Conservation (phyloP, 2,888 invertebrate genomes). For the Perdita meconis region DNA sequence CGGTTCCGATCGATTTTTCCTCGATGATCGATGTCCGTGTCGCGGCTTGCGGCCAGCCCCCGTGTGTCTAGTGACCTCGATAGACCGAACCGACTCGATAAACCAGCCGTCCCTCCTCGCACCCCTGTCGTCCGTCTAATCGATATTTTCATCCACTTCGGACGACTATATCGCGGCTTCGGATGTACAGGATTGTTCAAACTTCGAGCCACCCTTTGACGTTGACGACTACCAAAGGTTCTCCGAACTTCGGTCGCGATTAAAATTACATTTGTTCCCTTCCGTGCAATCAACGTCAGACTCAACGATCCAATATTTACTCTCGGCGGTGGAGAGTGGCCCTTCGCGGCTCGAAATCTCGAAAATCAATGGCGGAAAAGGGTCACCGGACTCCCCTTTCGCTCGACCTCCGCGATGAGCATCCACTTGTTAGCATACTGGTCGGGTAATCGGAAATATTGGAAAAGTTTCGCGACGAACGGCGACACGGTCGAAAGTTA, state of each 20-base stretch:
- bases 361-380: slow-evolving; percentile 68
- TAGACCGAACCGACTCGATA: slow-evolving; percentile 11
- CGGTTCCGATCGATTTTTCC: slow-evolving; percentile 61
- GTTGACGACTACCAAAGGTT: slow-evolving; percentile 16
- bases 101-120: slow-evolving; percentile 11
- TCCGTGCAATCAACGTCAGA: slow-evolving; percentile 71
- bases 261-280: slow-evolving; percentile 73
- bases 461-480: slow-evolving; percentile 29
- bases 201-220: slow-evolving; percentile 40
- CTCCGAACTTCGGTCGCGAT: slow-evolving; percentile 50
- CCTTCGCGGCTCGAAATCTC: slow-evolving; percentile 69
- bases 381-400: slow-evolving; percentile 50
- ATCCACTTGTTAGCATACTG: slow-evolving; percentile 42
- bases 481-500: not conserved
- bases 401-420: slow-evolving; percentile 30
- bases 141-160: slow-evolving; percentile 47
- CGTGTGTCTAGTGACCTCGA: slow-evolving; percentile 61
- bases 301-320: slow-evolving; percentile 72
- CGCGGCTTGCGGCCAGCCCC: slow-evolving; percentile 42
- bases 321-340: slow-evolving; percentile 57
- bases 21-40: slow-evolving; percentile 38
- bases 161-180: not conserved
- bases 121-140: slow-evolving; percentile 26
- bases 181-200: slow-evolving; percentile 23
- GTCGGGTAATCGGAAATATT: slow-evolving; percentile 32